Conservation (phyloP, 1,140 invertebrate genomes). For the Pinna nobilis region DNA sequence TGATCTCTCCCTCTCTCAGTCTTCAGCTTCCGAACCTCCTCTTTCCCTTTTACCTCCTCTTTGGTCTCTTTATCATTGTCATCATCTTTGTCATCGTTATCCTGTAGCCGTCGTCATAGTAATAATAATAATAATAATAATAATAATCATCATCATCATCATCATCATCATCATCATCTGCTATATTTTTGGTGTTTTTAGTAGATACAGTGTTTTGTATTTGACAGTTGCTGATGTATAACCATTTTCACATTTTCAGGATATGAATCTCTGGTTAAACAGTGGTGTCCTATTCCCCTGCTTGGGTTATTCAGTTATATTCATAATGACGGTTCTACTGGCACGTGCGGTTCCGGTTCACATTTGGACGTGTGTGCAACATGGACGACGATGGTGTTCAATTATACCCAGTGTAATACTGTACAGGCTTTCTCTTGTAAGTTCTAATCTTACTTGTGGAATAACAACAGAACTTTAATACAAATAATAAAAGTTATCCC, state of each 20-base stretch:
- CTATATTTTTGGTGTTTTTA: background rate
- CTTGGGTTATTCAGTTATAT: constrained; percentile 26
- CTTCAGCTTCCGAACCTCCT: background rate
- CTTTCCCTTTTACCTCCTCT: background rate
- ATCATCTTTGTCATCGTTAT: too few relatives aligned
- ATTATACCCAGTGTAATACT: constrained; percentile 33
- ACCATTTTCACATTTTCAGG: constrained; percentile 9
- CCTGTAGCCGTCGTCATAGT: too few relatives aligned
- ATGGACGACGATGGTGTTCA: constrained; percentile 23
- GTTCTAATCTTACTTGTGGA: too few relatives aligned
- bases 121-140: background rate
- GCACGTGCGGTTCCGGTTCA: constrained; percentile 16
- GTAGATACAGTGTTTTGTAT: background rate
- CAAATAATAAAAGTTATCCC: too few relatives aligned
- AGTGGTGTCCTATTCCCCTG: constrained; percentile 27
- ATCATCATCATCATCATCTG: background rate
- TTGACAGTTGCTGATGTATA: background rate
- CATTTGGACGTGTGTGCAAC: constrained; percentile 22
- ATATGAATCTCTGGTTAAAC: constrained; percentile 20
- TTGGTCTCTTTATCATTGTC: background rate
- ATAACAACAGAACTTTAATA: too few relatives aligned
- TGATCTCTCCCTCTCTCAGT: too few relatives aligned
- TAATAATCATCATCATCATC: too few relatives aligned
- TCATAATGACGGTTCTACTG: constrained; percentile 14
- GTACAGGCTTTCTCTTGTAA: constrained; percentile 37